Evolutionary conservation across 1,140 invertebrate species (phyloP), one percentile per base, ranked within the genome.

Genomic region (Papilio polytes): DNA sequence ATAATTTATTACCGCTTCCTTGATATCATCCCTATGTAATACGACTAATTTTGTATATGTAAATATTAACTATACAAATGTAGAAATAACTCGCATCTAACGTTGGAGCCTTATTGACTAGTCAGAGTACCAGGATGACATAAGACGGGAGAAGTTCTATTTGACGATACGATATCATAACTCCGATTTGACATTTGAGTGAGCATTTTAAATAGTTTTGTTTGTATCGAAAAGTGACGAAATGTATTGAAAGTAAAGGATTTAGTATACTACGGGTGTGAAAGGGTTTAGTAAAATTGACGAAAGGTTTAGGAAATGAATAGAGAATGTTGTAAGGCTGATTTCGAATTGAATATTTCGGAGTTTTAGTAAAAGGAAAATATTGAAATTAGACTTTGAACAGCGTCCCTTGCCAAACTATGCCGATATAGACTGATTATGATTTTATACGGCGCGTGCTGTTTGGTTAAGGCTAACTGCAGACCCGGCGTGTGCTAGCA

Each of bases 311-410:
- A 66, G 63, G 22, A 66, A 66, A 66, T 66, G 22, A 26, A 78
- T 78, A 78, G 76, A 56, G 76, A 78, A 78, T 78, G 36, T 36
- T 41, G 77, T 44, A 78, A 78, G 77, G 77, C 77, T 78, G 77
- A 78, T 78, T 22, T 63, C 56, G 53, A 66, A 66, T 78, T 78
- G 77, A 66, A 78, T 18, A 41, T 63, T 63, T 44, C 26, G 22
- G 46, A 66, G 56, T 22, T 78, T 70, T 70, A 70, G 77, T 63
- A 78, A 26, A 78, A 8, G 13, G 31, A 59, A n/a, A 59, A 59
- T 53, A 77, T n/a, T 13, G n/a, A 59, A 70, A 70, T 70, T 59
- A 56, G 53, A 78, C 13, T 74, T n/a, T 26, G 15, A 59, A 53
- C 46, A 48, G 46, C 76, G 22, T 78, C 76, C 76, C 22, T 76